Conservation (phyloP, 2,797 vertebrate species). For the Trematomus bernacchii region DNA sequence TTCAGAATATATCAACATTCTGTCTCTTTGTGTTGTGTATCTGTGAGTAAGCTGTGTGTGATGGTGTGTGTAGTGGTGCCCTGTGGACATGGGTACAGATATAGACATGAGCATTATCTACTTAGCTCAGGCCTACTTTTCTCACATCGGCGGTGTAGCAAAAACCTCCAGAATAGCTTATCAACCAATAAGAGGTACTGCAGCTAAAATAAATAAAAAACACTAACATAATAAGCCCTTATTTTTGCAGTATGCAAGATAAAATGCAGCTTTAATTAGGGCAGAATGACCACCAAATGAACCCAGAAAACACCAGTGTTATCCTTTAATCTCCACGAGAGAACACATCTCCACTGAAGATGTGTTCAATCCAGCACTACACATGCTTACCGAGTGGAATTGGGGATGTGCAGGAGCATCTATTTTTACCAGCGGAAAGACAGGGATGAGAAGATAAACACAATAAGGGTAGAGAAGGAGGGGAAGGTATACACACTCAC, state of each 20-base stretch:
- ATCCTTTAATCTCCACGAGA: slow-evolving; percentile 19
- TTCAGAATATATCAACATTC: neutral
- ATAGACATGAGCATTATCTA: slow-evolving; percentile 26
- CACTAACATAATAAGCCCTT: slow-evolving; percentile 8
- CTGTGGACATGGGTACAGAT: slow-evolving; percentile 14
- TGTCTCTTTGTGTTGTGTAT: neutral
- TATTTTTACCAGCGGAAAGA: slow-evolving; percentile 48
- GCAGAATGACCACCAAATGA: slow-evolving; percentile 14
- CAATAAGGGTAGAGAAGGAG: slow-evolving; percentile 11
- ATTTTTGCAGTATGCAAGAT: neutral
- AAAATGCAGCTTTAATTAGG: slow-evolving; percentile 23
- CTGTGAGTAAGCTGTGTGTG: neutral
- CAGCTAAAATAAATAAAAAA: neutral
- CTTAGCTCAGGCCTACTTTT: slow-evolving; percentile 21
- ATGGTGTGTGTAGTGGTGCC: neutral
- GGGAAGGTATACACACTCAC: neutral
- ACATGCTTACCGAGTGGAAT: neutral
- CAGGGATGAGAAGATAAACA: slow-evolving; percentile 21
- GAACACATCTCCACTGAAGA: neutral
- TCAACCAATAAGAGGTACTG: slow-evolving; percentile 1
- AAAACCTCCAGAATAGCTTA: slow-evolving; percentile 24
- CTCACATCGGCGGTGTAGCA: slow-evolving; percentile 10
- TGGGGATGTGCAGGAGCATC: slow-evolving; percentile 16
- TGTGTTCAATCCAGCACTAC: neutral
- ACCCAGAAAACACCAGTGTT: neutral